Base-by-base conservation (phyloP, 2,113 vertebrate species). In the Abramis brama region DNA sequence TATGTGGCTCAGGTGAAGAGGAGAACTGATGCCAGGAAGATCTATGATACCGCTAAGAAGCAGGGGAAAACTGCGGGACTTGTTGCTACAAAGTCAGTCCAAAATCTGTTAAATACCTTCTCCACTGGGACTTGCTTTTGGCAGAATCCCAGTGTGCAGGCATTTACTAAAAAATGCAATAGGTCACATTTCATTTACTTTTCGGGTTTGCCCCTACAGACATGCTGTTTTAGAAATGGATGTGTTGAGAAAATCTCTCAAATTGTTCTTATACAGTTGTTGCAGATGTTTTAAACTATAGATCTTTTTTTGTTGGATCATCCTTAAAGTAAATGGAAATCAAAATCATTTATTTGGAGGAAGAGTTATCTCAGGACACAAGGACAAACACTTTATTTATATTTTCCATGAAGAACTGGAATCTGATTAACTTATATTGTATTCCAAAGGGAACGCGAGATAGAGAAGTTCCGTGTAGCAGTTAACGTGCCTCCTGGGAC, bases 1-100 rank as follows among this genome's bases (percentile, higher is more conserved):
- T 95, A 96, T 13, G 86, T 94, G 87, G 95, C 95, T 23, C 92
- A 96, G 91, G 95, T 96, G 88, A 96, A 95, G 89, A 95, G 96
- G 91, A 95, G 96, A 88, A 91, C 93, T 10, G 93, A 94, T 25
- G 96, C 95, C 89, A 96, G 96, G 94, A 96, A 96, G 94, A 95
- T 97, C n/a, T 96, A 96, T 33, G 95, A 96, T 8, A 92, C 93
- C 52, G 95, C 95, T 27, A 95, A 95, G 90, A 93, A 93, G 83
- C 94, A 94, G 81, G 95, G 96, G 71, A 95, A 95, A 91, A 95
- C 93, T n/a, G 94, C 95, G 10, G 96, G 95, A 87, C 95, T 96
- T 13, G 91, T 96, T 19, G 94, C 95, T n/a, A 95, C 96, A 83
- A 96, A 95, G 95, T 96, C 57, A 93, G 95, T 95, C 33, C 19